Evolutionary conservation across 2,888 invertebrate genomes (phyloP).

Genomic region (Chloromyia formosa): DNA sequence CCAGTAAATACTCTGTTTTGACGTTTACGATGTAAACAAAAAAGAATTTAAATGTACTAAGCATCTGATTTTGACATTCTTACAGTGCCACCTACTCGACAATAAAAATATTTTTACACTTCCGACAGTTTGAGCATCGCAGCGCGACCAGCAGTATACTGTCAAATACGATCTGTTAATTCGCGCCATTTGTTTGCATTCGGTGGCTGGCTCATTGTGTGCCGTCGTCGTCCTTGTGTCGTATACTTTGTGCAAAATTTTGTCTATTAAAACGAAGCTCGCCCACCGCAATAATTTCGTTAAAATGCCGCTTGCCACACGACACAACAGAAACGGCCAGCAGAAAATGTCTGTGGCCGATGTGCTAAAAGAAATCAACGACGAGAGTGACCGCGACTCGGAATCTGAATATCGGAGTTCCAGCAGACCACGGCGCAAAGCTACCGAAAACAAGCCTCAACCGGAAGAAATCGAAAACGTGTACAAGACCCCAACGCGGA

Average conservation of each 20-base stretch:
- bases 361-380: constrained; percentile 23
- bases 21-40: not conserved
- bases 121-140: constrained; percentile 16
- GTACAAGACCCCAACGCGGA: constrained; percentile 26
- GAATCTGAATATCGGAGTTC: not conserved
- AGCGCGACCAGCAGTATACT: too few species aligned
- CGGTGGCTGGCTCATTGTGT: not conserved
- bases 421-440: not conserved
- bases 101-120: not conserved
- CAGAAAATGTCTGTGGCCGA: not conserved
- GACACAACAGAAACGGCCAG: not conserved
- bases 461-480: not conserved
- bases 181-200: constrained; percentile 24
- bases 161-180: not conserved
- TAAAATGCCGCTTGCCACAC: constrained; percentile 7
- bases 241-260: not conserved
- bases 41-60: constrained; percentile 2
- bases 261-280: too few species aligned
- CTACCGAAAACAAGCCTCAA: not conserved
- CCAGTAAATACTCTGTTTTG: not conserved
- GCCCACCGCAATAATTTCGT: too few species aligned
- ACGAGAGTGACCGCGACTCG: not conserved
- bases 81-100: not conserved
- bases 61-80: not conserved
- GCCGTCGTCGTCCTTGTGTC: not conserved